Evolutionary conservation across 2,113 vertebrate species (phyloP).

Genomic region (Gulo gulo): DNA sequence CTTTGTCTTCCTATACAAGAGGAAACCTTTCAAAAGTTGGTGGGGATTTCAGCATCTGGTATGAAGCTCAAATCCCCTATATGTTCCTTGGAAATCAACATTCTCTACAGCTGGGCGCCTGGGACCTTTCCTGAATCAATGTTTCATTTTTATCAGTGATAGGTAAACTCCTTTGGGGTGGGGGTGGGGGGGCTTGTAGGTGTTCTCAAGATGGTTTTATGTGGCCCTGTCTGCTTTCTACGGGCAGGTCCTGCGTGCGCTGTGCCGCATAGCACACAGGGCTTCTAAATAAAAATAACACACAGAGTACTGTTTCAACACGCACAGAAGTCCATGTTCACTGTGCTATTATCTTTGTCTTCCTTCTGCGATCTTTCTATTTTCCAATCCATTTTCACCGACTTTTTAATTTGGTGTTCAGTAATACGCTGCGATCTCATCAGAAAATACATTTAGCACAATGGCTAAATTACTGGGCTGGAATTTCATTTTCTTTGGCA

Average conservation of each 20-base stretch:
- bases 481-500: constrained; percentile 77
- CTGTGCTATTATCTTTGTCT: constrained; percentile 15
- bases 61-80: background rate
- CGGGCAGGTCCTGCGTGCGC: background rate
- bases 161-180: background rate
- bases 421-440: constrained; percentile 72
- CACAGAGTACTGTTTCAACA: background rate
- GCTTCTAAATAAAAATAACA: constrained; percentile 44
- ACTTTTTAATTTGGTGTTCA: constrained; percentile 74
- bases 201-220: background rate
- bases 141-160: background rate
- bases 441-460: constrained; percentile 75
- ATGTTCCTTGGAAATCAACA: background rate
- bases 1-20: background rate
- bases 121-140: background rate
- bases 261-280: background rate
- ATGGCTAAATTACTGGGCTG: constrained; percentile 69
- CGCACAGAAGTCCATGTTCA: background rate
- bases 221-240: background rate
- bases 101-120: background rate
- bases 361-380: constrained; percentile 28
- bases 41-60: background rate
- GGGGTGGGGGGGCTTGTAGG: background rate
- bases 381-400: constrained; percentile 44
- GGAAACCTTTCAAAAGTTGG: background rate